A percentile compares a stretch with the other conserved stretches of the same genome.
Evolutionary conservation across 92 coral and sea anemone species (phyloP).

Genomic region (Epizoanthus illoricatus): DNA sequence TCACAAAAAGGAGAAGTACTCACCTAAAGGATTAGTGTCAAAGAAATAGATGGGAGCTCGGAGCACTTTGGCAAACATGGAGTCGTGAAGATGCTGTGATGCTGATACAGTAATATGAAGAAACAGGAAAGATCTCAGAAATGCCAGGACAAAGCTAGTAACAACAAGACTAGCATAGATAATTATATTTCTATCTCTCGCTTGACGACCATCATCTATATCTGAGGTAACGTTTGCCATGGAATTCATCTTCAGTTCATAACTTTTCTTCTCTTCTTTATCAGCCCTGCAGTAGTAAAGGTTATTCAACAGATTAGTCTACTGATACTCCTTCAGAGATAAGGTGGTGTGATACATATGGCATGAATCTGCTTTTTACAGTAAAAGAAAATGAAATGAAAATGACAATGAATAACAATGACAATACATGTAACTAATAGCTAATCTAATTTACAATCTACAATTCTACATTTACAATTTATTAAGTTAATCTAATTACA

Average conservation of each 20-base stretch:
- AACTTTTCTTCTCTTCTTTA: conserved; percentile 52
- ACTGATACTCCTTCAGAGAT: not conserved
- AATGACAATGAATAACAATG: too few relatives aligned
- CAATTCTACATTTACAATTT: too few relatives aligned
- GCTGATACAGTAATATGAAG: conserved; percentile 68
- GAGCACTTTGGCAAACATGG: conserved; percentile 78
- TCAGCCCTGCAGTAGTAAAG: conserved; percentile 67
- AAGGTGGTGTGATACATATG: too few relatives aligned
- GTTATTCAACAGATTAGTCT: not conserved
- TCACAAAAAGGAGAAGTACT: conserved; percentile 33
- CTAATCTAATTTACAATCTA: too few relatives aligned
- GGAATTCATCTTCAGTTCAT: not conserved
- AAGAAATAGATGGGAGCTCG: conserved; percentile 91
- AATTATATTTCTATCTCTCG: conserved; percentile 58
- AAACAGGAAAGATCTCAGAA: conserved; percentile 49
- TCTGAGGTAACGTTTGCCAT: conserved; percentile 1
- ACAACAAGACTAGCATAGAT: conserved; percentile 63
- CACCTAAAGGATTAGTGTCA: conserved; percentile 93
- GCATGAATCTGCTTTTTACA: too few relatives aligned
- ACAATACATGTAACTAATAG: too few relatives aligned
- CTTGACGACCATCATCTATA: not conserved
- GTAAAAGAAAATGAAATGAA: too few relatives aligned
- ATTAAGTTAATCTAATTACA: too few relatives aligned
- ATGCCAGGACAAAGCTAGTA: conserved; percentile 50
- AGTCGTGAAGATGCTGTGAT: conserved; percentile 80